phyloP scores from a whole-genome alignment of 1,140 invertebrate species.

The Sarcophaga bullata region DNA sequence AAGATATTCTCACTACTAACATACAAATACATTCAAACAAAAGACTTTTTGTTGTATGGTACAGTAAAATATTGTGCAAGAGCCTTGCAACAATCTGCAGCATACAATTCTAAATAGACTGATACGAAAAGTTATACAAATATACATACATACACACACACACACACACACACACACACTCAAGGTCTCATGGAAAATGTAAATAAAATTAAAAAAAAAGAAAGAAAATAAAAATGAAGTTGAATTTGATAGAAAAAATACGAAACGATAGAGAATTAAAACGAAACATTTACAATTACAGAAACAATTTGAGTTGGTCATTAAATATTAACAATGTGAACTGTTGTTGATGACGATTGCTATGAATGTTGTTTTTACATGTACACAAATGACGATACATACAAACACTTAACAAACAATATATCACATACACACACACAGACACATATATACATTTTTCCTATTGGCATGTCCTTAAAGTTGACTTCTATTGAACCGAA shows the following conservation, averaged over 20 bases:
- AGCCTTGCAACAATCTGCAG: neutral
- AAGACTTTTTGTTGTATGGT: neutral
- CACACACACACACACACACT: neutral
- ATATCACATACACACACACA: too few species aligned
- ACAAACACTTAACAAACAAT: too few species aligned
- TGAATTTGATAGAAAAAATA: too few species aligned
- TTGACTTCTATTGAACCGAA: neutral
- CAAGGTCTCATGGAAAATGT: conserved; percentile 36
- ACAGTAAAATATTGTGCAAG: neutral
- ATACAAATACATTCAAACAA: neutral
- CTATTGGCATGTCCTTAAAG: neutral
- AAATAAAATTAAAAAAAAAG: conserved; percentile 36
- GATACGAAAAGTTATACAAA: neutral
- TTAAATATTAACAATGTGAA: conserved; percentile 41
- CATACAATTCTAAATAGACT: conserved; percentile 17
- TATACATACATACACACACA: neutral
- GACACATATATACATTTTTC: neutral
- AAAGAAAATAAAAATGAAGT: neutral
- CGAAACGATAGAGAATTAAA: conserved; percentile 5
- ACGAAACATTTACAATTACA: conserved; percentile 42
- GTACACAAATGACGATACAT: too few species aligned
- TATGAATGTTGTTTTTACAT: neutral
- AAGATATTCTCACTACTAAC: neutral
- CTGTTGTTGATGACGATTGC: conserved; percentile 28
- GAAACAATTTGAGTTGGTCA: conserved; percentile 41